Percentiles rank a stretch among this genome's conserved stretches.
Conservation (phyloP, 2,113 vertebrate genomes). For the Rattus rattus region DNA sequence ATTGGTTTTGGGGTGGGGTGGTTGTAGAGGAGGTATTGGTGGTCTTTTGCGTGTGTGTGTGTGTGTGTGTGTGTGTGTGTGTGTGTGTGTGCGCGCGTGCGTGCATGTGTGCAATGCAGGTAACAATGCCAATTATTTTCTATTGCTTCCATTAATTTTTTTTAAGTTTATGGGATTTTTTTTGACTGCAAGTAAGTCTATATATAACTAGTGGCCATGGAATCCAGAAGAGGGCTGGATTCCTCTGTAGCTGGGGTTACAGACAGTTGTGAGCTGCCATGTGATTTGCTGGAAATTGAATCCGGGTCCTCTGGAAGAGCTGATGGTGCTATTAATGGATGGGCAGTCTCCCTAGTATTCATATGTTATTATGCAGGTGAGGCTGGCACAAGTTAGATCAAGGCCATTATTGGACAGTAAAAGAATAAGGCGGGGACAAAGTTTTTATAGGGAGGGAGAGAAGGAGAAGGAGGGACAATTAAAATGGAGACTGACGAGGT, state of each 20-base stretch:
- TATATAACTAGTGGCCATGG: neutral
- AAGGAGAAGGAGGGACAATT: too few species aligned
- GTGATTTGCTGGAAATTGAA: neutral
- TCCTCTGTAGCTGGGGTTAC: neutral
- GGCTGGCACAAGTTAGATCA: too few species aligned
- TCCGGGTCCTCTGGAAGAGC: neutral
- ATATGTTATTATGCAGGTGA: too few species aligned
- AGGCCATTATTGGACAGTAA: too few species aligned
- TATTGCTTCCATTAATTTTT: neutral
- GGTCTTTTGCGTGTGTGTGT: neutral
- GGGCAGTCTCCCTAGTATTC: neutral
- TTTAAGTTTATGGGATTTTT: neutral
- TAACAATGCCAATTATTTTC: neutral
- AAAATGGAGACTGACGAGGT: too few species aligned
- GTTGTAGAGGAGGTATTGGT: too few species aligned
- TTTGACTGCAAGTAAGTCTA: neutral
- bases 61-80: neutral
- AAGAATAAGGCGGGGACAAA: too few species aligned
- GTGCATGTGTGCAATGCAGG: neutral
- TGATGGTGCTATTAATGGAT: neutral
- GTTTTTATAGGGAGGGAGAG: too few species aligned
- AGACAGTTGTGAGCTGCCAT: neutral
- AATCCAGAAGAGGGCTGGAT: neutral
- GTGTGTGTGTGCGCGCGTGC: neutral
- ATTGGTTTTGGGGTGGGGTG: neutral